Conservation (phyloP, 2,113 vertebrate genomes). For the Pseudopipra pipra region DNA sequence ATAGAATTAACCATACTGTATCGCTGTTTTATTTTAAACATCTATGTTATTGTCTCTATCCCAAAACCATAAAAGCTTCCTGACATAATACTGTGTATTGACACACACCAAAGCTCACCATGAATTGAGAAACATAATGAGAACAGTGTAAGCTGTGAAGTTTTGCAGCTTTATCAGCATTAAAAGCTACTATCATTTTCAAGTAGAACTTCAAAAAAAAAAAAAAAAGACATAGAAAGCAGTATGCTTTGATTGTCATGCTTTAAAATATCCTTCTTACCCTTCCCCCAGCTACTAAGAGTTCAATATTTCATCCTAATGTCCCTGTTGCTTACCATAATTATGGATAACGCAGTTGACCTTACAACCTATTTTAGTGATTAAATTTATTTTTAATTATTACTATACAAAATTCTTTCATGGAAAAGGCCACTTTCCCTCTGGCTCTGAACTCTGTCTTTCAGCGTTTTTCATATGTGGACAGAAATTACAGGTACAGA, state of each 20-base stretch:
- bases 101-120: neutral
- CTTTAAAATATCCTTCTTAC: neutral
- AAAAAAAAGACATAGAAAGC: neutral
- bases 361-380: slow-evolving; percentile 24
- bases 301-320: slow-evolving; percentile 50
- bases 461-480: neutral
- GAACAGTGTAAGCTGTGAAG: neutral
- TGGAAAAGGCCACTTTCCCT: slow-evolving; percentile 10
- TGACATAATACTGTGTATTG: neutral
- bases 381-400: slow-evolving; percentile 40
- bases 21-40: neutral
- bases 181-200: slow-evolving; percentile 10
- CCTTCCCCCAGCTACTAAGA: neutral
- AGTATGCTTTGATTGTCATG: neutral
- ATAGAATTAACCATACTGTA: neutral
- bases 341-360: neutral
- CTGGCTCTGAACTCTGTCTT: neutral
- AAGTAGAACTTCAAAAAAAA: slow-evolving; percentile 2
- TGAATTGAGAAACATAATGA: neutral
- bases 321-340: neutral
- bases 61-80: neutral
- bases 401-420: slow-evolving; percentile 25
- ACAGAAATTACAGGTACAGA: neutral
- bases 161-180: neutral
- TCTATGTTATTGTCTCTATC: neutral